Evolutionary conservation across 2,888 invertebrate genomes (phyloP).

Genomic region (Siphonodentalium dalli): DNA sequence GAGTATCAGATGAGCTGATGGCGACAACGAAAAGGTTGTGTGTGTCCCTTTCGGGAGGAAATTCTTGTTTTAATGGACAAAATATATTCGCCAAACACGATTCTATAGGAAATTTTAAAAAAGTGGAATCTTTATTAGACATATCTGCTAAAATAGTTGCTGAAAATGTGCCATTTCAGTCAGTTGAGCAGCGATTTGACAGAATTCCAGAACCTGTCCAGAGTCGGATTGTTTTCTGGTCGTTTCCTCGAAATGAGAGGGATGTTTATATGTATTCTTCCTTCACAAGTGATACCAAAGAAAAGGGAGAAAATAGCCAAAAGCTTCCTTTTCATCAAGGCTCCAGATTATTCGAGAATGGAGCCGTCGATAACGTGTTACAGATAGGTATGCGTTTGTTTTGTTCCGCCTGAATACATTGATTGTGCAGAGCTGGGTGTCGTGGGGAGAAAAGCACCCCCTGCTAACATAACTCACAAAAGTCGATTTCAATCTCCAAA

Average conservation of each 20-base stretch:
- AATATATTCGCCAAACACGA: too few relatives aligned
- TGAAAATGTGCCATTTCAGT: constrained; percentile 83
- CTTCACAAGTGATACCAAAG: constrained; percentile 69
- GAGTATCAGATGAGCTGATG: too few relatives aligned
- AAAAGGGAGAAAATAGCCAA: constrained; percentile 75
- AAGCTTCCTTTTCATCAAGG: constrained; percentile 87
- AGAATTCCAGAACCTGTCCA: constrained; percentile 89
- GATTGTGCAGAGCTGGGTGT: not conserved
- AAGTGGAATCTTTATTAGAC: constrained; percentile 77
- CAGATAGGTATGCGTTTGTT: constrained; percentile 81
- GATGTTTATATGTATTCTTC: constrained; percentile 91
- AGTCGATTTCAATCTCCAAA: not conserved
- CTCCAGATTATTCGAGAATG: constrained; percentile 81
- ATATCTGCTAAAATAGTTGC: constrained; percentile 84
- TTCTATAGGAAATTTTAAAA: constrained; percentile 43
- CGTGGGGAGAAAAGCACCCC: constrained; percentile 1
- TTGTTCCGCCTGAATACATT: not conserved
- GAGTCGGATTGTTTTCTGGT: constrained; percentile 86
- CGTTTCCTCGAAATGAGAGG: constrained; percentile 85
- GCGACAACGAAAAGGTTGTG: too few relatives aligned
- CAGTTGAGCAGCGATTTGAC: constrained; percentile 85
- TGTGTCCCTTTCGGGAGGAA: too few relatives aligned
- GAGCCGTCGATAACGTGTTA: constrained; percentile 83
- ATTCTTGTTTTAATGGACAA: too few relatives aligned
- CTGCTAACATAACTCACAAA: not conserved